phyloP scores from a whole-genome alignment of 2,113 vertebrate genomes.

The Megaleporinus macrocephalus region DNA sequence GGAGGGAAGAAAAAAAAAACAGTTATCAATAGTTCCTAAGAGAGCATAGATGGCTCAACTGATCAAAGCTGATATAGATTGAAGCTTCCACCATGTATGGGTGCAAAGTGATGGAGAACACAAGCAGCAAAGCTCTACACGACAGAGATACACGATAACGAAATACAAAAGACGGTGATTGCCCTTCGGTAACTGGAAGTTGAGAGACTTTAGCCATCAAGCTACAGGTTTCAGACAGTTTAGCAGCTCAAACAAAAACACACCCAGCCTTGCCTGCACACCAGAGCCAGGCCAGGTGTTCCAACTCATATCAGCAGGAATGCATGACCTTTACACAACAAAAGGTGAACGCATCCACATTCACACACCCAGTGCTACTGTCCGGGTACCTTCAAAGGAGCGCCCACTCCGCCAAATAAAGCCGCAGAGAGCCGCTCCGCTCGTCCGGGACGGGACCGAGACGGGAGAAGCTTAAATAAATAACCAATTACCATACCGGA shows the following conservation, averaged over 20 bases:
- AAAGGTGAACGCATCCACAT: conserved; percentile 66
- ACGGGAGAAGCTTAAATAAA: conserved; percentile 72
- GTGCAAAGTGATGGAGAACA: not conserved
- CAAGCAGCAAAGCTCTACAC: not conserved
- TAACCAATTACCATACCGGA: conserved; percentile 74
- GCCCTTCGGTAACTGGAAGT: not conserved
- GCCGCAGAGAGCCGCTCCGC: conserved; percentile 15
- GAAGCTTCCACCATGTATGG: not conserved
- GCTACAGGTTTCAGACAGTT: conserved; percentile 8
- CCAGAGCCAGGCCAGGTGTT: conserved; percentile 69
- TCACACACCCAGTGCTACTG: conserved; percentile 28
- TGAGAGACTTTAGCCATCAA: not conserved
- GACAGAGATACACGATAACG: too few species aligned
- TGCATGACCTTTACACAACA: conserved; percentile 64
- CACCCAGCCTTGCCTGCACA: conserved; percentile 34
- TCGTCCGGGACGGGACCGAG: conserved; percentile 14
- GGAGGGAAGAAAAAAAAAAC: too few species aligned
- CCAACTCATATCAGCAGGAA: conserved; percentile 52
- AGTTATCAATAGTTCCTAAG: not conserved
- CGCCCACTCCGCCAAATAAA: conserved; percentile 23
- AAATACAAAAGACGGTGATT: too few species aligned
- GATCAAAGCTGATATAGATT: not conserved
- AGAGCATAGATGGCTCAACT: not conserved
- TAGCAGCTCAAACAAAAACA: conserved; percentile 40
- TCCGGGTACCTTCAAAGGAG: conserved; percentile 27